Base-by-base conservation (phyloP, 1,140 invertebrate species). In the Pantala flavescens region DNA sequence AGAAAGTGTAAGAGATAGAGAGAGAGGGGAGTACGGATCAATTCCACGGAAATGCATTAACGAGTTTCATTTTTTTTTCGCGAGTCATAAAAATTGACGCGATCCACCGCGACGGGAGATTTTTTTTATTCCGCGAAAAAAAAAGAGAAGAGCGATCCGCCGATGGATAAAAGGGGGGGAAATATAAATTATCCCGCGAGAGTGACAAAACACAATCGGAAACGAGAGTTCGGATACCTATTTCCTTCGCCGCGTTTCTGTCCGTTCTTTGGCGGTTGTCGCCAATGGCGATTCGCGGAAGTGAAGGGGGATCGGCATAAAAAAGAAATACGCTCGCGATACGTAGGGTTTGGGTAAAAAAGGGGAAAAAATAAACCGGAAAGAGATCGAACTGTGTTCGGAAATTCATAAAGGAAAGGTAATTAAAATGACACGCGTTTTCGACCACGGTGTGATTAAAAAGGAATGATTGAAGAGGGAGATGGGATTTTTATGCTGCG, bases 341-440 rank as follows among this genome's bases (percentile, higher is more conserved):
- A 21, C 12, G 49, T 21, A 63, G n/a, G 49, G 49, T 21, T 63
- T 63, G n/a, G n/a, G n/a, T n/a, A 63, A 16, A 21, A 63, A 63
- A 63, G 5, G 28, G 28, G 28, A 36, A 36, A 36, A 63, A 63
- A 63, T 19, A 63, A 63, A 63, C 14, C 5, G 49, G 49, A 63
- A 21, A 16, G 16, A 21, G 49, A 63, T 63, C 49, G 49, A 63
- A 63, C 49, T 16, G 49, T 63, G 49, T 63, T 63, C 49, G 49
- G 49, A 63, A 63, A 63, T 63, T 63, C 49, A 63, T 63, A 63
- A 63, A 63, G 49, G 49, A 63, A 63, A 63, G 49, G 49, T 63
- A 63, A 63, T 63, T 63, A 63, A 63, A 63, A 63, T 63, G 49
- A 63, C 49, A 63, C 49, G 49, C 49, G 49, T 63, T 63, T 63